Evolutionary conservation across 2,113 vertebrate species (phyloP).

Genomic region (Myxocyprinus asiaticus): DNA sequence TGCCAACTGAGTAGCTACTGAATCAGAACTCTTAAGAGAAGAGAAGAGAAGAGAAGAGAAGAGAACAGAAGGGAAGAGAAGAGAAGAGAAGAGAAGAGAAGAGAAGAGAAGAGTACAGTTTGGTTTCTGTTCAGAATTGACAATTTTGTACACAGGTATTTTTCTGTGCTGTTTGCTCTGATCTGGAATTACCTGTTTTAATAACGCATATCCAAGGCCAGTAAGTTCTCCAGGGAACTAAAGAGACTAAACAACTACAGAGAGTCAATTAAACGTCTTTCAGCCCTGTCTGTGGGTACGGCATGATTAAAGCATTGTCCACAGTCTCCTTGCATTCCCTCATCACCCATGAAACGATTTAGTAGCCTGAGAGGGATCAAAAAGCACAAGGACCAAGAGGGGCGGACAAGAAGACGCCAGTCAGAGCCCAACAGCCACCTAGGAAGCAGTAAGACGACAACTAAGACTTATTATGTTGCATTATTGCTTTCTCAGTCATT

Average conservation of each 20-base stretch:
- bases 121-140: no score
- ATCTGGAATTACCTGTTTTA: not conserved
- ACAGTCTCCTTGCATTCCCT: constrained; percentile 55
- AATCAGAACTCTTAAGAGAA: not conserved
- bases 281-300: constrained; percentile 1
- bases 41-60: not conserved
- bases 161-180: no score
- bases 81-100: not conserved
- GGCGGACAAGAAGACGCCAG: constrained; percentile 71
- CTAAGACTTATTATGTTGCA: constrained; percentile 1
- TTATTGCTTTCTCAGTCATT: not conserved
- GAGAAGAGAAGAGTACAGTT: not conserved
- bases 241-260: not conserved
- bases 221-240: not conserved
- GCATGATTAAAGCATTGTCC: constrained; percentile 34
- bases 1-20: not conserved
- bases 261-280: not conserved
- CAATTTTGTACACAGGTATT: no score
- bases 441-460: constrained; percentile 45
- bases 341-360: constrained; percentile 84
- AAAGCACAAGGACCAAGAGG: constrained; percentile 69
- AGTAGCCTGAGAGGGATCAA: constrained; percentile 83
- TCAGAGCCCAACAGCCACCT: constrained; percentile 76
- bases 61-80: not conserved
- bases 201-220: not conserved